Base-by-base conservation (phyloP, 1,140 invertebrate genomes). In the Lordiphosa stackelbergi region DNA sequence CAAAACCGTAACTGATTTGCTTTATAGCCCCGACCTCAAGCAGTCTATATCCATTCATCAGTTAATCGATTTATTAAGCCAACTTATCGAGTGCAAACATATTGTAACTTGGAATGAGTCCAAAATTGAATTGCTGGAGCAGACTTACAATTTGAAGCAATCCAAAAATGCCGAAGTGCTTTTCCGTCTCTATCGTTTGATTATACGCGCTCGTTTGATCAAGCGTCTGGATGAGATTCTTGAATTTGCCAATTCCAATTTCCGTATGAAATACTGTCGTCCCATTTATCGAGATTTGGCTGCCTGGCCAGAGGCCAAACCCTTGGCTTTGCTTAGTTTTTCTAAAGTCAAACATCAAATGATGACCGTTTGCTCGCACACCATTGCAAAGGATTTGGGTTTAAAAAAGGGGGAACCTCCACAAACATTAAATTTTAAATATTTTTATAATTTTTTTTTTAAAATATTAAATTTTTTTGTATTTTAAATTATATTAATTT, bases 261-360 rank as follows among this genome's bases (percentile, higher is more conserved):
- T 96, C 47, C 91, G 97, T 58, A 95, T 98, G 94, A 98, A 98
- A 85, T 98, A 92, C 90, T 92, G 95, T 0, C 89, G 95, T 43
- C 95, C 96, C 10, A 90, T 98, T 42, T 97, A 96, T 86, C 92
- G 95, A 64, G 95, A 95, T 75, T 87, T 97, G n/a, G 95, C 93
- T 69, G 90, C 88, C 1, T 97, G 95, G 95, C 90, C 93, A 54
- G 91, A 91, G 53, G 90, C 91, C 1, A 90, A 94, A 49, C 85
- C 90, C 10, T 73, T 70, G 53, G 92, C 95, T 1, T 91, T 97
- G 31, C 89, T 92, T 16, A 95, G 93, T 71, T 97, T 94, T 88
- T 81, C 91, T 11, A 86, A 89, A 22, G 91, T 95, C 61, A 92
- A 92, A 81, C 86, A 90, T 38, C 90, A 91, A 78, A 96, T 97